Base-by-base conservation (phyloP, 2,113 vertebrate species). In the Ceratotherium simum region DNA sequence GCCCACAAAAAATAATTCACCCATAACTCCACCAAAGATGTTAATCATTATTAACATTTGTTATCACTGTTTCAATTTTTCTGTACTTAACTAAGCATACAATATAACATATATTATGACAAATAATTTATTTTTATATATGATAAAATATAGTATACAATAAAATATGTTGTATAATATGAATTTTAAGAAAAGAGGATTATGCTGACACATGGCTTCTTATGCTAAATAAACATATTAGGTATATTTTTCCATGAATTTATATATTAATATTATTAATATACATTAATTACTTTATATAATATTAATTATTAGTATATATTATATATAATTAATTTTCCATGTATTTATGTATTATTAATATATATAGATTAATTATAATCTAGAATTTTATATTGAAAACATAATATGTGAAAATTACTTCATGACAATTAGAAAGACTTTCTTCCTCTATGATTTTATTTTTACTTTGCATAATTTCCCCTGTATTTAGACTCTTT, bases 401-500 rank as follows among this genome's bases (percentile, higher is more conserved):
- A 89, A 95, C 48, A 48, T 48, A 48, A 48, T 10, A 48, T 48
- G 9, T 60, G 1, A 88, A 88, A n/a, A 75, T 70, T 39, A 85
- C 6, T 54, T 78, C 72, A 5, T 62, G 4, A 29, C 6, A 62
- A 85, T 89, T 93, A 76, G 29, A 96, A 88, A 95, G 4, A 0
- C 8, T 79, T 36, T 31, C 9, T 64, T 54, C 6, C 10, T 79
- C 64, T 69, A 17, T 23, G 6, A 48, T 83, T 90, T 85, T 76
- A 85, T 90, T 85, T 96, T 89, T 27, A 84, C 60, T 82, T 91
- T 91, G 18, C 12, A 70, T 17, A 62, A 60, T 58, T 94, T 83
- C 25, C 29, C 2, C 14, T 80, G 9, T 64, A 90, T 82, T 88
- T 94, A 54, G 96, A 86, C 18, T 31, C 1, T 4, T 80, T 75